A percentile compares a stretch with the other conserved stretches of the same genome.
These are phyloP conservation scores for Julus scanicus DNA, from an alignment of 2,888 invertebrate species.

Conservation along the genomic window DNA sequence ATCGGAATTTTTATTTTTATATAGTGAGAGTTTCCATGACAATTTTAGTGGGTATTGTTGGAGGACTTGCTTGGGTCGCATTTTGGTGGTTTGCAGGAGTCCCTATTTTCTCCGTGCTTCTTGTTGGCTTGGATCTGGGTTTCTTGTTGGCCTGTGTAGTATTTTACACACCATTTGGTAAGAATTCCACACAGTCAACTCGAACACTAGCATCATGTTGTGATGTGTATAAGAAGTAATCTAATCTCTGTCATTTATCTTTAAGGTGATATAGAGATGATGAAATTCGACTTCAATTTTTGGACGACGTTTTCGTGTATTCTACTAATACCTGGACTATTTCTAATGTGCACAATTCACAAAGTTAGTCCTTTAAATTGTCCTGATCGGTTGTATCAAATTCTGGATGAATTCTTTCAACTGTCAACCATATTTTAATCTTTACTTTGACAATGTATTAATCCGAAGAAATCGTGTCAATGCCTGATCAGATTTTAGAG, in stretches of 20 bases:
- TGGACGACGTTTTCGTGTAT: slow-evolving; percentile 73
- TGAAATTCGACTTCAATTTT: slow-evolving; percentile 72
- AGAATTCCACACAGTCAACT: slow-evolving; percentile 60
- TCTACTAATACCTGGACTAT: slow-evolving; percentile 69
- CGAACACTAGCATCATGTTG: background rate
- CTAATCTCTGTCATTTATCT: background rate
- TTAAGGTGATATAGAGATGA: slow-evolving; percentile 66
- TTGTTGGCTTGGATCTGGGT: slow-evolving; percentile 73
- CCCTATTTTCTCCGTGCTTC: slow-evolving; percentile 72
- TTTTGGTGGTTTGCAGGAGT: slow-evolving; percentile 75
- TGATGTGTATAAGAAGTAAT: background rate
- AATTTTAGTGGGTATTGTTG: slow-evolving; percentile 71
- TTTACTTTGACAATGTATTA: background rate
- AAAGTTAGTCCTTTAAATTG: background rate
- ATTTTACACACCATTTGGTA: slow-evolving; percentile 74
- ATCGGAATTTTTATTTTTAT: slow-evolving; percentile 20
- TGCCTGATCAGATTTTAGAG: too few species aligned
- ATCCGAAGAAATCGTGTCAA: slow-evolving; percentile 1
- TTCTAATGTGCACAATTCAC: slow-evolving; percentile 69
- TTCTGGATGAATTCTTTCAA: background rate
- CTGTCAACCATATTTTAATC: background rate
- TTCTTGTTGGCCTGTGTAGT: slow-evolving; percentile 72
- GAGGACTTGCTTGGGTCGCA: slow-evolving; percentile 73
- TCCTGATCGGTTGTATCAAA: background rate
- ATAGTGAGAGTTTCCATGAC: slow-evolving; percentile 62